These are phyloP conservation scores for Liparis tanakae DNA, from an alignment of 2,797 vertebrate species.

Conservation along the genomic window DNA sequence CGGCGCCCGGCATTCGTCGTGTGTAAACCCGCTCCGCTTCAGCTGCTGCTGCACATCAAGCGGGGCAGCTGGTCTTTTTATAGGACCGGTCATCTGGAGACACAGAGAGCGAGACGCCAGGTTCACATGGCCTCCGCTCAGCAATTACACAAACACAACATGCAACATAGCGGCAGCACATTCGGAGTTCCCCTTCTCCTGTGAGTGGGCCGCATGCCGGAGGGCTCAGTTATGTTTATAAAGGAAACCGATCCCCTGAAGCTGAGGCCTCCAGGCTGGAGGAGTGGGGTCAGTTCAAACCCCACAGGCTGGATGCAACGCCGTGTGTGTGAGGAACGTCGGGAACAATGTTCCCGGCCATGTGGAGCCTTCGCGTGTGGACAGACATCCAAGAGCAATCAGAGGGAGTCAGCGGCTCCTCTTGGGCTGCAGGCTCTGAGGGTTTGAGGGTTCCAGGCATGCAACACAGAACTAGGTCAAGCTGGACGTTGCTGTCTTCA, in stretches of 20 bases:
- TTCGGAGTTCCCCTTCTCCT: slow-evolving; percentile 69
- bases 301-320: background rate
- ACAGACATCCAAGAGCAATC: background rate
- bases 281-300: slow-evolving; percentile 1
- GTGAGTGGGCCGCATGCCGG: slow-evolving; percentile 36
- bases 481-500: no score
- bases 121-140: slow-evolving; percentile 50
- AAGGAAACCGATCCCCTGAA: slow-evolving; percentile 39
- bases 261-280: background rate
- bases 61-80: slow-evolving; percentile 77
- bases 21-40: slow-evolving; percentile 64
- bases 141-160: slow-evolving; percentile 71
- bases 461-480: no score
- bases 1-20: slow-evolving; percentile 66
- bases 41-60: slow-evolving; percentile 81
- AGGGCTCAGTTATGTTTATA: slow-evolving; percentile 35
- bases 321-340: background rate
- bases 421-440: background rate
- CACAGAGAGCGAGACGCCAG: slow-evolving; percentile 57
- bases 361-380: background rate
- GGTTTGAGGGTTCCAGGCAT: no score
- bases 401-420: background rate
- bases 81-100: slow-evolving; percentile 77
- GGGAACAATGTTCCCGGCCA: background rate
- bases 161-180: slow-evolving; percentile 32